These are phyloP conservation scores for Drosophila rufa DNA, from an alignment of 1,140 invertebrate genomes.

Conservation along the genomic window DNA sequence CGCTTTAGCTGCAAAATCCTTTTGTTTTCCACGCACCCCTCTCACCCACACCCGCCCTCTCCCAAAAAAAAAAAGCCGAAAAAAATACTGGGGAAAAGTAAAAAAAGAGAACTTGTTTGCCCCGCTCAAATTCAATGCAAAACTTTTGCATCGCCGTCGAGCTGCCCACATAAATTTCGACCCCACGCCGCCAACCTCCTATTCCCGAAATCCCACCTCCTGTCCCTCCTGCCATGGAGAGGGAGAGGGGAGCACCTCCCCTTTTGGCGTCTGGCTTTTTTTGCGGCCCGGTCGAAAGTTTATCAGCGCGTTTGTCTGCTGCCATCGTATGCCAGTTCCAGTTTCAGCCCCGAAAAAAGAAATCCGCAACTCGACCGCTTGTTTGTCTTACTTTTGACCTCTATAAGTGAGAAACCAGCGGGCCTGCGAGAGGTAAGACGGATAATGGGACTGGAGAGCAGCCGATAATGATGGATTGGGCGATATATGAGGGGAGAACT, in stretches of 20 bases:
- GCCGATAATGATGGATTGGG: slow-evolving; percentile 74
- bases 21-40: slow-evolving; percentile 63
- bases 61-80: slow-evolving; percentile 24
- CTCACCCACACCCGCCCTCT: not conserved
- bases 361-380: slow-evolving; percentile 63
- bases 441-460: slow-evolving; percentile 17
- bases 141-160: slow-evolving; percentile 75
- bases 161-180: slow-evolving; percentile 77
- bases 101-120: slow-evolving; percentile 72
- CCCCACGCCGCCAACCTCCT: slow-evolving; percentile 1
- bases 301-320: slow-evolving; percentile 74
- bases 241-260: not conserved
- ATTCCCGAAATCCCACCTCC: slow-evolving; percentile 4
- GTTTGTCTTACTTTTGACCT: slow-evolving; percentile 83
- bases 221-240: not conserved
- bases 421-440: not conserved
- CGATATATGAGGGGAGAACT: not conserved
- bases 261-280: slow-evolving; percentile 43
- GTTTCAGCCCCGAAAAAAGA: slow-evolving; percentile 27
- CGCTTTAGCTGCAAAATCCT: slow-evolving; percentile 82
- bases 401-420: slow-evolving; percentile 63
- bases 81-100: slow-evolving; percentile 68
- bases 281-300: slow-evolving; percentile 67
- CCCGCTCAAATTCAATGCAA: slow-evolving; percentile 82
- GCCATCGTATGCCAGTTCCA: slow-evolving; percentile 48